Evolutionary conservation across 92 coral and sea anemone species (phyloP), one percentile per base, ranked within the genome.

Genomic region (Epizoanthus ramosus): DNA sequence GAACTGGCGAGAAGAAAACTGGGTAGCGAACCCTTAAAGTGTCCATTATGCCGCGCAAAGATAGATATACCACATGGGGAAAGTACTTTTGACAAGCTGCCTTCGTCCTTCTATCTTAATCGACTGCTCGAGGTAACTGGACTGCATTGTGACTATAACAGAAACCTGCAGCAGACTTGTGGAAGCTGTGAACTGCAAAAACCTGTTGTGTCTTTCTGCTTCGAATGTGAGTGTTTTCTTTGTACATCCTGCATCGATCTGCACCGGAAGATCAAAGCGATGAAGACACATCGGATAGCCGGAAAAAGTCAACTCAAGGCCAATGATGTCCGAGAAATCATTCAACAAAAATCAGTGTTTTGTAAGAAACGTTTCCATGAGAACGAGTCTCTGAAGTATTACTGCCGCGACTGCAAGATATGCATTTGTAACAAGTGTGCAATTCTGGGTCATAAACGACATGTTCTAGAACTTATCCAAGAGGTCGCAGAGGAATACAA

Each of bases 341-440:
- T 93, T 50, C 70, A 59, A 21, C 92, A 93, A 60, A 87, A 81
- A 18, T 82, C 93, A 68, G 28, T 85, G 60, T 88, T 84, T 60
- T 93, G 97, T 79, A 22, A 61, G 35, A 80, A 82, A 25, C 90
- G 88, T 18, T 71, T 87, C 8, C 97, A 93, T 57, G 91, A 88
- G 57, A 87, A 41, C 31, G 94, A 93, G 24, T 75, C 84, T 0
- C 19, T 93, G 80, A 87, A 83, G 47, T 81, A 73, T 15, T 91
- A 83, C 69, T 93, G 97, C 80, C 79, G 74, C 3, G 89, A 83
- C 52, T 93, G 97, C 75, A 85, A 86, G 80, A 83, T 43, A 63
- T 86, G 87, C 45, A 85, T 93, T 39, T 93, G 97, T 80, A 89
- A 91, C 73, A 93, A 93, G 53, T 93, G 97, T 82, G 75, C 81